phyloP scores from a whole-genome alignment of 2,797 vertebrate species.

The Poecile montanus region DNA sequence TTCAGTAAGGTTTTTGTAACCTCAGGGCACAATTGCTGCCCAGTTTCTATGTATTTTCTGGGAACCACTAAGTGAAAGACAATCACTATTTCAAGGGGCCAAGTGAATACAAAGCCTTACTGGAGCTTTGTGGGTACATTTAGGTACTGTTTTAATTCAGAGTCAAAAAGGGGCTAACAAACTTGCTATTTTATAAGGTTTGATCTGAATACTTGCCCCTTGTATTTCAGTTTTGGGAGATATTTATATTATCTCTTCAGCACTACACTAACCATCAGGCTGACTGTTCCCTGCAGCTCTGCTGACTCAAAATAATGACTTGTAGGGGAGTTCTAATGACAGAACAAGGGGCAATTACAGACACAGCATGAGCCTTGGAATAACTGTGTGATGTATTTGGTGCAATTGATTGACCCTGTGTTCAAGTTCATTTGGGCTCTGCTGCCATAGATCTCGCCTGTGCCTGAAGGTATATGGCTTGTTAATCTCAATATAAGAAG shows the following conservation, averaged over 20 bases:
- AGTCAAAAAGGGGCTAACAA: slow-evolving; percentile 53
- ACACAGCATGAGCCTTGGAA: slow-evolving; percentile 71
- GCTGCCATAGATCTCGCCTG: slow-evolving; percentile 63
- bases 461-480: slow-evolving; percentile 72
- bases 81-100: background rate
- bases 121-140: background rate
- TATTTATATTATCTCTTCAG: slow-evolving; percentile 72
- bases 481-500: slow-evolving; percentile 76
- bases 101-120: slow-evolving; percentile 14
- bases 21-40: background rate
- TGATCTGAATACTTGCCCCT: slow-evolving; percentile 67
- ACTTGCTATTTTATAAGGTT: slow-evolving; percentile 49
- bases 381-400: slow-evolving; percentile 74
- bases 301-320: slow-evolving; percentile 81
- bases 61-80: background rate
- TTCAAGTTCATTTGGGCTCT: slow-evolving; percentile 74
- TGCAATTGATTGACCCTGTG: slow-evolving; percentile 78
- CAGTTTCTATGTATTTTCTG: background rate
- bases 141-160: slow-evolving; percentile 31
- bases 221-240: slow-evolving; percentile 49
- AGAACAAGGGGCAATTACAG: slow-evolving; percentile 82
- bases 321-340: slow-evolving; percentile 75
- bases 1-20: background rate
- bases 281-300: slow-evolving; percentile 75
- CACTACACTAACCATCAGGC: slow-evolving; percentile 59